phyloP scores from a whole-genome alignment of 2,113 vertebrate genomes.

The Hippocampus comes region DNA sequence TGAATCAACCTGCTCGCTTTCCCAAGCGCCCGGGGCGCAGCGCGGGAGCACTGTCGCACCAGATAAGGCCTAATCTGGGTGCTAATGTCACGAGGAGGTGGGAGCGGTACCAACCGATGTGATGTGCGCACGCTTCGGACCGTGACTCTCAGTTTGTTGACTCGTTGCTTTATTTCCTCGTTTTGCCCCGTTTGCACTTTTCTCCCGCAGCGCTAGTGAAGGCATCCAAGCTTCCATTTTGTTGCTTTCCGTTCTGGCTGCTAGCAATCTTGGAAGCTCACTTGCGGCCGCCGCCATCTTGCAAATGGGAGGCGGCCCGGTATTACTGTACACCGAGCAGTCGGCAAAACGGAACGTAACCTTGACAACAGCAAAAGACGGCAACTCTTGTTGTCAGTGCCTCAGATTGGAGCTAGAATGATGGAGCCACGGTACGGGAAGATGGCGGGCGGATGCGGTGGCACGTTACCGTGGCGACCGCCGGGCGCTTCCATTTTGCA shows the following conservation, averaged over 20 bases:
- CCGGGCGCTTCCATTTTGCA: constrained; percentile 70
- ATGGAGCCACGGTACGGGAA: background rate
- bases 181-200: constrained; percentile 55
- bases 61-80: constrained; percentile 34
- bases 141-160: constrained; percentile 54
- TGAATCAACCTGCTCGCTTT: constrained; percentile 49
- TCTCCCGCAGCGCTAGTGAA: constrained; percentile 27
- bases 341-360: background rate
- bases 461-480: constrained; percentile 75
- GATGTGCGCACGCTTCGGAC: constrained; percentile 24
- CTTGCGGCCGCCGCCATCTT: background rate
- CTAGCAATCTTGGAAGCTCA: no score
- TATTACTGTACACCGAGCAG: background rate
- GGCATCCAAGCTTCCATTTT: constrained; percentile 33
- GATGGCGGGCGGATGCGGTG: constrained; percentile 66
- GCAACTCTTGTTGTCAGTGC: background rate
- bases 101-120: background rate
- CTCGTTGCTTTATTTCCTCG: constrained; percentile 61
- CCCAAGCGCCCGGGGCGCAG: constrained; percentile 42
- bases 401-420: constrained; percentile 11
- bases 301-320: background rate
- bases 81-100: constrained; percentile 39
- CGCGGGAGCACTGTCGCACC: constrained; percentile 48
- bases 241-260: background rate
- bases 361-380: no score